phyloP scores from a whole-genome alignment of 2,797 vertebrate species.

The Pelochelys cantorii region DNA sequence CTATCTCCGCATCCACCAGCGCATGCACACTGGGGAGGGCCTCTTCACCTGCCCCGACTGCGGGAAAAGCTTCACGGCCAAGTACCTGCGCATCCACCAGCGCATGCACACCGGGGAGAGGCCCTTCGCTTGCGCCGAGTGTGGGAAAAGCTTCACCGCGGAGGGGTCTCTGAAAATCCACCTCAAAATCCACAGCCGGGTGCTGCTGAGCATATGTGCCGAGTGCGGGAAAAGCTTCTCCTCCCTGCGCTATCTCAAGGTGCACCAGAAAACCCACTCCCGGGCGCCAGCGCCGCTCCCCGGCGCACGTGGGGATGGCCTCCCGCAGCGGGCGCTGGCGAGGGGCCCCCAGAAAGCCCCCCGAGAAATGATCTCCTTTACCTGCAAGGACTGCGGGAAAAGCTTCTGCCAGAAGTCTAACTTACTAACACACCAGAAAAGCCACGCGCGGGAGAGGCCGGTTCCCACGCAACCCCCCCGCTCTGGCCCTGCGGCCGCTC shows the following conservation, averaged over 20 bases:
- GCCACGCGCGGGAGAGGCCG: neutral
- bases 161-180: neutral
- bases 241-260: neutral
- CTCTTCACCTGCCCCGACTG: constrained; percentile 57
- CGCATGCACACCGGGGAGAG: constrained; percentile 61
- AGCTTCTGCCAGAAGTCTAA: constrained; percentile 61
- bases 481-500: neutral
- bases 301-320: neutral
- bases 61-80: constrained; percentile 56
- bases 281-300: neutral
- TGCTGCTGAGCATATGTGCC: neutral
- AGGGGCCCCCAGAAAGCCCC: neutral
- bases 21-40: constrained; percentile 65
- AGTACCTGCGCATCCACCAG: constrained; percentile 70
- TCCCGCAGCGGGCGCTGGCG: neutral
- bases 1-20: constrained; percentile 53
- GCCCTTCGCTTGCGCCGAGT: constrained; percentile 51
- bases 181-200: neutral
- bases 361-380: neutral
- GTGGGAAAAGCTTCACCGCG: neutral
- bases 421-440: neutral
- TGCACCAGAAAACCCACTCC: neutral
- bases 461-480: neutral
- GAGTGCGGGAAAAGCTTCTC: neutral
- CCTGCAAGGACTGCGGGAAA: constrained; percentile 20